Evolutionary conservation across 2,113 vertebrate genomes (phyloP).

Genomic region (Caloenas nicobarica): DNA sequence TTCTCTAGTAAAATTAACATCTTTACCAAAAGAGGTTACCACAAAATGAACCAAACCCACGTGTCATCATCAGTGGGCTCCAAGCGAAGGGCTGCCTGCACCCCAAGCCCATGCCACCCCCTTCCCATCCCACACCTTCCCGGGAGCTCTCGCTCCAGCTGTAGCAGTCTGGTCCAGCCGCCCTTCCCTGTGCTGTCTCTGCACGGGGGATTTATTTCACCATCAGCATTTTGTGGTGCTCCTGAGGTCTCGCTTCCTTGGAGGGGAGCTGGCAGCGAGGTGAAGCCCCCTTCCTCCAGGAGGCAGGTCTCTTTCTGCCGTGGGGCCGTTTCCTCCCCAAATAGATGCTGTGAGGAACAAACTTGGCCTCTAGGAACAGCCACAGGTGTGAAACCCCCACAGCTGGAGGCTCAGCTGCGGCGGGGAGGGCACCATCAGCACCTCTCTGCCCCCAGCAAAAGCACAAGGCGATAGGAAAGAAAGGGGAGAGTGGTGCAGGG

Average conservation of each 20-base stretch:
- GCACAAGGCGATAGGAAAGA: neutral
- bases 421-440: neutral
- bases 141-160: neutral
- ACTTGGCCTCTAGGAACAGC: neutral
- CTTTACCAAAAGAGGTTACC: neutral
- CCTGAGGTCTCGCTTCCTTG: neutral
- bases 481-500: neutral
- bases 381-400: neutral
- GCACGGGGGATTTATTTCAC: neutral
- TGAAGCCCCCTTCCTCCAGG: neutral
- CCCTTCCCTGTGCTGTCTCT: neutral
- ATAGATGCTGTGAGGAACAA: neutral
- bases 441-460: neutral
- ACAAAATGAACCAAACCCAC: neutral
- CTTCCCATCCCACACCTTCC: neutral
- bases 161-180: no score
- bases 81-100: accelerated
- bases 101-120: neutral
- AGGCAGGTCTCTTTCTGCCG: neutral
- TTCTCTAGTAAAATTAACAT: neutral
- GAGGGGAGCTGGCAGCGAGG: neutral
- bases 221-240: accelerated
- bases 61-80: accelerated
- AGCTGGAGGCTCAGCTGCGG: neutral
- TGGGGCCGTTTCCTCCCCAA: neutral